Evolutionary conservation across 2,888 invertebrate species (phyloP), one percentile per base, ranked within the genome.

Genomic region (Tuta absoluta): DNA sequence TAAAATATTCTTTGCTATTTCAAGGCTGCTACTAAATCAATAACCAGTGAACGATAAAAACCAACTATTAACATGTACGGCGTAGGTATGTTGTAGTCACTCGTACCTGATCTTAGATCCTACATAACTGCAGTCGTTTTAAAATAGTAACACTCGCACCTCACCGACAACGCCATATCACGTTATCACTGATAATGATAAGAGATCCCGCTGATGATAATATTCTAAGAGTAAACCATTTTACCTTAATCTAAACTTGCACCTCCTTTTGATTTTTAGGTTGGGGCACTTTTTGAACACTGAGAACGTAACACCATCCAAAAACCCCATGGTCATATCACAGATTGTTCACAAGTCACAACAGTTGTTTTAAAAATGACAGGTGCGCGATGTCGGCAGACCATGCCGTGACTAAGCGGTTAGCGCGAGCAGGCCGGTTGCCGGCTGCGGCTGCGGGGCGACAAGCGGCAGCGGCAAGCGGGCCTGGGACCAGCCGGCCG

Each of bases 221-320:
- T 12, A 53, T 14, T 23, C 14, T 23, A 14, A 23, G 23, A 12
- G 23, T 14, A 65, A 64, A 67, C 66, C 53, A 65, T 67, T 72
- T 75, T 83, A 87, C 87, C 86, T 87, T 73, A 67, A 71, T 67
- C 78, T 73, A 28, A 63, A 62, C 67, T 77, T 79, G 65, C 67
- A 76, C 71, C 74, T 85, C 72, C 80, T 77, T 71, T 81, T 86
- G 12, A 86, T 63, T 73, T 82, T 86, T 41, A 89, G 75, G 69
- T 82, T 87, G 0, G 90, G 89, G 63, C 90, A 90, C 80, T 83
- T 89, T 81, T 86, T 90, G 71, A 89, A 89, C 75, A 90, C 81
- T 37, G 90, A 86, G 66, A 89, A 87, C 24, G 90, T 83, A 53
- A 88, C 77, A 69, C 80, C 78, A 64, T 79, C 77, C 49, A 90